Base-by-base conservation (phyloP, 2,113 vertebrate genomes). In the Telmatochromis sp. region DNA sequence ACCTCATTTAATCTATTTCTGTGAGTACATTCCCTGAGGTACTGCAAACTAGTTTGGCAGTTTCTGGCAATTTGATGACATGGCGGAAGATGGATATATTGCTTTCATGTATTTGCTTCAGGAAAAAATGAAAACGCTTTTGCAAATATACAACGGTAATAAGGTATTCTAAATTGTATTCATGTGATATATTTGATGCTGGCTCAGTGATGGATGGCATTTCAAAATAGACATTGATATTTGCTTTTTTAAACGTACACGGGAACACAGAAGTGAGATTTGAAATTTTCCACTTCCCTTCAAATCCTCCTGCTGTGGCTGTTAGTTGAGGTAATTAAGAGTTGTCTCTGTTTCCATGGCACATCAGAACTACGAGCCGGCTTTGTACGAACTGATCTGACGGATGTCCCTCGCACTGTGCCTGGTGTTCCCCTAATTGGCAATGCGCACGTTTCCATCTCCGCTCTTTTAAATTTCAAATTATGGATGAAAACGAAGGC, bases 401-500 rank as follows among this genome's bases (percentile, higher is more conserved):
- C 50, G 88, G 86, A 86, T 51, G 87, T 87, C 89, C 85, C 81
- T 89, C 91, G 65, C 15, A 40, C 85, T 83, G 84, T 45, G 88
- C 81, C 73, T 75, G 89, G 89, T 85, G 86, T 87, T 87, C 81
- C 87, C 88, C 86, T 95, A 93, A 92, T 92, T 93, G 91, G 91
- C 91, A 89, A 94, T 88, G 89, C 83, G 87, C 85, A 86, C 82
- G 83, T 91, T 94, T 92, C 87, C 75, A 81, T 90, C 89, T 92
- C 90, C 57, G 86, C 92, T 93, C 84, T 93, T 96, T 95, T 95
- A 91, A 82, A 96, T 95, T 96, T 95, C 88, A 95, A 96, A 95
- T 92, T 87, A 94, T 42, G 82, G 90, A 89, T 84, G 86, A 92
- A 90, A 87, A 93, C 83, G 26, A 33, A 87, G 85, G 84, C 83